Evolutionary conservation across 2,113 vertebrate species (phyloP).

Genomic region (Sapajus apella): DNA sequence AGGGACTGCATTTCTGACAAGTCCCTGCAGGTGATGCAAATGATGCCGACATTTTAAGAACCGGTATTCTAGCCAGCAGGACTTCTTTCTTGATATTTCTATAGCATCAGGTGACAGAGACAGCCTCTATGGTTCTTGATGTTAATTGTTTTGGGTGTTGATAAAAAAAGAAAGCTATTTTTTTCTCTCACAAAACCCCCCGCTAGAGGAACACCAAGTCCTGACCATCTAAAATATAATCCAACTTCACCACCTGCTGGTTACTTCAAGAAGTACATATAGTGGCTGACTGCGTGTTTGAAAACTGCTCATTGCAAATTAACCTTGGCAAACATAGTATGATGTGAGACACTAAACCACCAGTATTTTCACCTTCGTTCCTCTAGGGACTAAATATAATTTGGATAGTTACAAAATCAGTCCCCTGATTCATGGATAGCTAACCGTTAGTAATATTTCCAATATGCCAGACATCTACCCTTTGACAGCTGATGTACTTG

Average conservation of each 20-base stretch:
- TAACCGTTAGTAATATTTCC: too few relatives aligned
- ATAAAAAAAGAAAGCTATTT: not conserved
- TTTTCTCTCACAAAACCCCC: not conserved
- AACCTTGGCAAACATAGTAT: rapidly evolving
- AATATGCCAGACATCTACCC: rapidly evolving
- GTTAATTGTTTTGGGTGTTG: not conserved
- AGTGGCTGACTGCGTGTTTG: rapidly evolving
- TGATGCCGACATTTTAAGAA: not conserved
- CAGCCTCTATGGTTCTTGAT: not conserved
- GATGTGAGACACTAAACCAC: rapidly evolving
- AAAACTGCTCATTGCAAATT: rapidly evolving
- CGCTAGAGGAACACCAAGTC: rapidly evolving
- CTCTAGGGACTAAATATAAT: not conserved
- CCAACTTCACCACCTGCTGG: conserved; percentile 50
- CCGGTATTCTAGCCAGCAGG: not conserved
- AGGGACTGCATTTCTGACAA: not conserved
- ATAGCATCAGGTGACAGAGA: not conserved
- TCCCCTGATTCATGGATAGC: rapidly evolving
- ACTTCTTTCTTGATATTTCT: not conserved
- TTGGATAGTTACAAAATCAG: not conserved
- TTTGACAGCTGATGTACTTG: rapidly evolving
- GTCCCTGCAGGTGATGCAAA: not conserved
- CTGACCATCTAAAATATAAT: not conserved
- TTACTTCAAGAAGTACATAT: not conserved
- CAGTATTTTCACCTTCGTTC: not conserved